Evolutionary conservation across 2,888 invertebrate genomes (phyloP), one percentile per base, ranked within the genome.

Genomic region (Ormyrus rosae): DNA sequence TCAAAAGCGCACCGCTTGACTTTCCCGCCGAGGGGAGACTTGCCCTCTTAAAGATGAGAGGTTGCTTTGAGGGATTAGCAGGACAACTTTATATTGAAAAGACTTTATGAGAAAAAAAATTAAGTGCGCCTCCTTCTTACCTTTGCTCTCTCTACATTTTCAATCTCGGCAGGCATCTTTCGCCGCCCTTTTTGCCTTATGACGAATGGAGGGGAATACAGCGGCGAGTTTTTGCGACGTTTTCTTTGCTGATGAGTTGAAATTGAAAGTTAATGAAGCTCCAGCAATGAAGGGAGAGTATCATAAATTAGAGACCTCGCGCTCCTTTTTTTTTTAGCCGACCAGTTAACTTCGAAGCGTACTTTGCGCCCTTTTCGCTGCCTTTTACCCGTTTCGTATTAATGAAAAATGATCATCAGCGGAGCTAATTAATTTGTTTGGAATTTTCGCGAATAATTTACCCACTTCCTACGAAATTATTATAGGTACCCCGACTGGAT

Each of bases 191-290:
- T 64, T 50, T 50, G n/a, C 13, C 50, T 50, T 13, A 3, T n/a
- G 2, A 48, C 13, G n/a, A 5, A 48, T 70, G 9, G 50, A 64
- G 50, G 50, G 19, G 19, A 19, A 50, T 6, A 19, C 3, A n/a
- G 34, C 45, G n/a, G 5, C 13, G 45, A 46, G 46, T 76, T 61
- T 76, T 76, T 13, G 13, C 19, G 13, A 69, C 55, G 8, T 60
- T 48, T 55, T 48, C n/a, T 63, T 67, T 58, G 10, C 65, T 51
- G 46, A 48, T 60, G 46, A 67, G 46, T 19, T 78, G 45, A 60
- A 72, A 72, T 78, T 64, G 58, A 77, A 64, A 71, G 51, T 77
- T 71, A 65, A 69, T 71, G 63, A 77, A 71, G 70, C 19, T n/a
- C 6, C n/a, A 11, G 50, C 58, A 77, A 77, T 65, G 45, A 71